phyloP scores from a whole-genome alignment of 2,113 vertebrate species.

The Entomyzon cyanotis region DNA sequence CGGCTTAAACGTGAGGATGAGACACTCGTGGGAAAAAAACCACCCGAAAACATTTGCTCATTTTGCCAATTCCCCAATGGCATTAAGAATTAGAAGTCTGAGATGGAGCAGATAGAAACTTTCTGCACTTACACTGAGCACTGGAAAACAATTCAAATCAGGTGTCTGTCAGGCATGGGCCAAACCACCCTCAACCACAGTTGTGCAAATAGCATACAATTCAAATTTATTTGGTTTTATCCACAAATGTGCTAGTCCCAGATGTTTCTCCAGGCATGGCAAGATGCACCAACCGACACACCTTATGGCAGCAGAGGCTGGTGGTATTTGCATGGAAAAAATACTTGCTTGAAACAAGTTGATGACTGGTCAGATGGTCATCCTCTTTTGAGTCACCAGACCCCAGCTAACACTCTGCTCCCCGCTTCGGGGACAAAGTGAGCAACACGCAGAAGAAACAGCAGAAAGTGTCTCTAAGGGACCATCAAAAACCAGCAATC shows the following conservation, averaged over 20 bases:
- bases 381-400: background rate
- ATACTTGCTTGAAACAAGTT: background rate
- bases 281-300: background rate
- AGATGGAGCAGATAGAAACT: background rate
- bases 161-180: background rate
- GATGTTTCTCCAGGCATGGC: background rate
- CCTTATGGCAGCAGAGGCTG: background rate
- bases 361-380: background rate
- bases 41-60: background rate
- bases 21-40: background rate
- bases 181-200: background rate
- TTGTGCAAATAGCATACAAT: background rate
- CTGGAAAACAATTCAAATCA: background rate
- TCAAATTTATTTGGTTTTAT: background rate
- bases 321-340: background rate
- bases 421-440: background rate
- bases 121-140: background rate
- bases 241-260: background rate
- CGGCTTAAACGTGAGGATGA: background rate
- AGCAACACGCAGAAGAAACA: background rate
- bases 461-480: background rate
- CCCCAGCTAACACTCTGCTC: background rate
- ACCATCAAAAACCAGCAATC: background rate
- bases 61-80: background rate
- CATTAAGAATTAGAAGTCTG: background rate